phyloP scores from a whole-genome alignment of 1,140 invertebrate genomes.

The Pollicipes pollicipes region DNA sequence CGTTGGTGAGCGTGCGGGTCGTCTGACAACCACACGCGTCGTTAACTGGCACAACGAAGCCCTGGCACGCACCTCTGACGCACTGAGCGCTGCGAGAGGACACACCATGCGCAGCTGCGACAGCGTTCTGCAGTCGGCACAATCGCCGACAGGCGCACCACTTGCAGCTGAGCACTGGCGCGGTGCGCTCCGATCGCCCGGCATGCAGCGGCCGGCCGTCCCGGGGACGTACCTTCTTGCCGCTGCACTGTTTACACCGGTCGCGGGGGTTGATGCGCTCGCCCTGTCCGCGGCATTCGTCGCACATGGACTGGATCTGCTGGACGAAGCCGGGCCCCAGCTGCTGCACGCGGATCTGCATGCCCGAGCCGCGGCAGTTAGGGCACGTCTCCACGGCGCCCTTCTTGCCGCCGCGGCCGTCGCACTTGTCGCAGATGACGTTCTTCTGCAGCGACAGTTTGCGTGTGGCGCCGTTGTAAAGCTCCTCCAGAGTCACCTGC shows the following conservation, averaged over 20 bases:
- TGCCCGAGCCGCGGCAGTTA: constrained; percentile 74
- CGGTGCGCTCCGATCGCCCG: too few relatives aligned
- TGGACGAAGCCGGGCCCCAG: constrained; percentile 91
- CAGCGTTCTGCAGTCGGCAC: too few relatives aligned
- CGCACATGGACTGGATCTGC: constrained; percentile 75
- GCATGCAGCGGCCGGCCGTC: too few relatives aligned
- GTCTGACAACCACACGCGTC: too few relatives aligned
- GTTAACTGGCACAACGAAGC: too few relatives aligned
- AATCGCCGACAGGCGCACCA: too few relatives aligned
- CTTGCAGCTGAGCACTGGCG: too few relatives aligned
- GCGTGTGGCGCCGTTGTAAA: constrained; percentile 88
- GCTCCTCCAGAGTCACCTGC: constrained; percentile 78
- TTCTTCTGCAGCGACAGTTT: constrained; percentile 92
- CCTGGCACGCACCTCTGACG: not conserved
- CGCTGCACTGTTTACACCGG: constrained; percentile 40
- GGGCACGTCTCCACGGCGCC: constrained; percentile 72
- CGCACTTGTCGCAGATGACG: constrained; percentile 94
- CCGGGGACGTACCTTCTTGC: constrained; percentile 44
- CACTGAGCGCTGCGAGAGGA: too few relatives aligned
- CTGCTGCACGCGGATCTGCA: constrained; percentile 78
- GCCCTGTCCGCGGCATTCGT: constrained; percentile 36
- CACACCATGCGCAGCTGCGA: too few relatives aligned
- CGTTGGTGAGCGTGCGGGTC: too few relatives aligned
- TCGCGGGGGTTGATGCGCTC: constrained; percentile 35
- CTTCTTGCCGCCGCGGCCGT: constrained; percentile 89